Base-by-base conservation (phyloP, 2,888 invertebrate genomes). In the Sussaba pulchella region DNA sequence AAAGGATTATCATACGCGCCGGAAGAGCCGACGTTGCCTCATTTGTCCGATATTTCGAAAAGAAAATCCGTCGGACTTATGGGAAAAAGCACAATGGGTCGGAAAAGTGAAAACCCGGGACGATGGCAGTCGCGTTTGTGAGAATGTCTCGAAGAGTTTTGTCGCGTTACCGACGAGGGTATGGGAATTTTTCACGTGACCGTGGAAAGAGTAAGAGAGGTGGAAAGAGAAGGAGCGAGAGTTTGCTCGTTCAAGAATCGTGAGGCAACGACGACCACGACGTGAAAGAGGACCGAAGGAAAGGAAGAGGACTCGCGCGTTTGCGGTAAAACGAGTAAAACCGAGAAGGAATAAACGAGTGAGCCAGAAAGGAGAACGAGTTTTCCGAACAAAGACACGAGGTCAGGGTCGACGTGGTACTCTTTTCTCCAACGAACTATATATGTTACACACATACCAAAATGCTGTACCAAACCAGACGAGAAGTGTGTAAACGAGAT, bases 371-470 rank as follows among this genome's bases (percentile, higher is more conserved):
- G 57, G 41, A 54, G 19, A 36, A 14, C 26, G 54, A 67, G 63
- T 64, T 74, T 70, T 64, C 50, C 70, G 79, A 79, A 75, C 57
- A 79, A 74, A 66, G 69, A 52, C 57, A 74, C 70, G 70, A 66
- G 79, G 79, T 79, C 79, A 79, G 71, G 79, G 79, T 79, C 79
- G 57, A 70, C 74, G 63, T 79, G 70, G 75, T 70, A 79, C 70
- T 64, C 70, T 50, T 54, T 31, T 14, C 26, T 14, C 64, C 47
- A n/a, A 47, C 36, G 47, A 69, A 63, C 64, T 67, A 63, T 19
- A 14, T 47, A 19, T 47, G 31, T 31, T 6, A 31, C 31, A 31
- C 31, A 39, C 12, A 26, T 47, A 47, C 10, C 12, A 61, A n/a
- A n/a, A 57, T 41, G 26, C 19, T 19, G 10, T 9, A 63, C 6